Evolutionary conservation across 2,113 vertebrate species (phyloP).

Genomic region (Chaenocephalus aceratus): DNA sequence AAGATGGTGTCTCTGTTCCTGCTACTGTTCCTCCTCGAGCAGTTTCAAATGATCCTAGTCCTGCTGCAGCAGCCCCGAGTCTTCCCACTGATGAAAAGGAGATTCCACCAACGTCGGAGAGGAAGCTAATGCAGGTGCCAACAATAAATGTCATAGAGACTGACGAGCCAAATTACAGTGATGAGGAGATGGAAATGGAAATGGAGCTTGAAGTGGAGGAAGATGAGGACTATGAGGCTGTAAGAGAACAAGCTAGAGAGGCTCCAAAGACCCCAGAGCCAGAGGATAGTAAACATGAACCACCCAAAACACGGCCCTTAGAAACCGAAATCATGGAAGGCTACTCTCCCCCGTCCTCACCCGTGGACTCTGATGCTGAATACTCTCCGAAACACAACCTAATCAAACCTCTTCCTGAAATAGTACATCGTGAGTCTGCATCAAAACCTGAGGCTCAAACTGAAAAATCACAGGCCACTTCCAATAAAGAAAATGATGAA

Average conservation of each 20-base stretch:
- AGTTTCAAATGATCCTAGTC: conserved; percentile 32
- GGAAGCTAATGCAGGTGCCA: conserved; percentile 80
- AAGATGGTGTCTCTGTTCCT: conserved; percentile 74
- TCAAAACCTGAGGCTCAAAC: conserved; percentile 27
- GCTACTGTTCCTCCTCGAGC: background rate
- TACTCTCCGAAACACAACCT: conserved; percentile 64
- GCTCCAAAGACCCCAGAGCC: conserved; percentile 27
- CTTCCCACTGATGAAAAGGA: conserved; percentile 47
- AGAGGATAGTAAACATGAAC: conserved; percentile 39
- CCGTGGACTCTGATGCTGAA: conserved; percentile 74
- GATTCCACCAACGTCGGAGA: conserved; percentile 53
- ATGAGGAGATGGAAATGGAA: conserved; percentile 78
- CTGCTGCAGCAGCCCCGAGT: background rate
- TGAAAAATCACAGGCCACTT: conserved; percentile 24
- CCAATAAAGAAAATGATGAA: conserved; percentile 29
- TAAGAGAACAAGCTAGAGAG: conserved; percentile 59
- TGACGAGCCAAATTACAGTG: conserved; percentile 82
- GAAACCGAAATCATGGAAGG: conserved; percentile 75
- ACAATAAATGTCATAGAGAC: conserved; percentile 88
- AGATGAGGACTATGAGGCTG: conserved; percentile 67
- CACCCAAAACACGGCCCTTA: conserved; percentile 51
- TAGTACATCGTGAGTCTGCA: background rate
- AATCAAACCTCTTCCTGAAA: conserved; percentile 39
- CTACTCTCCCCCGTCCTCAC: conserved; percentile 74
- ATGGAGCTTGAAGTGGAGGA: conserved; percentile 58